phyloP scores from a whole-genome alignment of 2,888 invertebrate species.

The Punctoribates punctum region DNA sequence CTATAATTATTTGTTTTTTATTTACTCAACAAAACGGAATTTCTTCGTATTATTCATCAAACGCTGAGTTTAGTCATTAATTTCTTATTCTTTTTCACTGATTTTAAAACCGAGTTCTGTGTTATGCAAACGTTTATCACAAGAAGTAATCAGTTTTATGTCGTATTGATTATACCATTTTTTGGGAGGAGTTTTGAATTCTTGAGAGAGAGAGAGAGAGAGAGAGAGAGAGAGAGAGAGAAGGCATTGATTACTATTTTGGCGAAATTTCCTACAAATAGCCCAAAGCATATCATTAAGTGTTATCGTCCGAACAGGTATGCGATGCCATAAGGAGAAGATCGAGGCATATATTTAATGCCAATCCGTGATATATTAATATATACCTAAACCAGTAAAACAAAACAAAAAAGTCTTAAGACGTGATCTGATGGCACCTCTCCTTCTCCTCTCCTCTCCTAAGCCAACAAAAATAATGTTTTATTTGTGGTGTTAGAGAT shows the following conservation, averaged over 20 bases:
- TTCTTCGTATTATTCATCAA: no score
- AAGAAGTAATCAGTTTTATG: conserved; percentile 2
- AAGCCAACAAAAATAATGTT: not conserved
- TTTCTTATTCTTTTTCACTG: not conserved
- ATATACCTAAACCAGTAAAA: conserved; percentile 8
- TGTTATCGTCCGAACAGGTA: conserved; percentile 21
- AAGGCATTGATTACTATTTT: conserved; percentile 12
- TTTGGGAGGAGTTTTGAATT: conserved; percentile 1
- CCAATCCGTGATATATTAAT: conserved; percentile 25
- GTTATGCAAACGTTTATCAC: not conserved
- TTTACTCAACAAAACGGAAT: no score
- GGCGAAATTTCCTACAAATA: conserved; percentile 13
- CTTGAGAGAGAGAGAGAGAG: not conserved
- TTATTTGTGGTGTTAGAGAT: no score
- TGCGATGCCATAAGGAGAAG: not conserved
- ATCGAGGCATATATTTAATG: not conserved
- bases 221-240: no score
- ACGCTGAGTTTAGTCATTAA: no score
- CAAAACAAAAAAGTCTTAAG: not conserved
- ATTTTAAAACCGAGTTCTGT: not conserved
- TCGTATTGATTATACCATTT: conserved; percentile 5
- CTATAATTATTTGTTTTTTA: no score
- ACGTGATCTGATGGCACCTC: conserved; percentile 1
- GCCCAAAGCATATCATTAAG: conserved; percentile 16
- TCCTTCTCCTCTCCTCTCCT: not conserved